Evolutionary conservation across 2,888 invertebrate species (phyloP).

Genomic region (Shargacucullia verbasci): DNA sequence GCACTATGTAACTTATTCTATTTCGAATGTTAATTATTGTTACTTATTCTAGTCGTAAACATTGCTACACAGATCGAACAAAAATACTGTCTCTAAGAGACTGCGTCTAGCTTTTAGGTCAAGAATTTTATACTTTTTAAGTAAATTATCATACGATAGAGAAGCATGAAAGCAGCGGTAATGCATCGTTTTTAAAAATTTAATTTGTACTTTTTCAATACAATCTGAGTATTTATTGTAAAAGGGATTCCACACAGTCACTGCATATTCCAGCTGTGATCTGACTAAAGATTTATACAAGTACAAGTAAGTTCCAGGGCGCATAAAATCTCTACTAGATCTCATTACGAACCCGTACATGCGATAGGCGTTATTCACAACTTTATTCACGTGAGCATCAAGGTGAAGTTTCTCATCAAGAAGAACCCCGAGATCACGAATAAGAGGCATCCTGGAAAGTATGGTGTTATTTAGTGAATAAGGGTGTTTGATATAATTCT

Average conservation of each 20-base stretch:
- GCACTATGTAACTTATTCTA: conserved; percentile 21
- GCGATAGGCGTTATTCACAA: not conserved
- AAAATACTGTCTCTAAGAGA: not conserved
- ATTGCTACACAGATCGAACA: too few species aligned
- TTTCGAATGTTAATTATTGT: not conserved
- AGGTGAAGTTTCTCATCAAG: too few species aligned
- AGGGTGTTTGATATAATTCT: not conserved
- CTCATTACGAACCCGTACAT: conserved; percentile 2
- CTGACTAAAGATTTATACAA: not conserved
- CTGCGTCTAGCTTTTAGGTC: conserved; percentile 8
- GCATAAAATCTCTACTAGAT: not conserved
- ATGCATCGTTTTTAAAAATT: too few species aligned
- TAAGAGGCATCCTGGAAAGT: not conserved
- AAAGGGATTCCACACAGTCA: too few species aligned
- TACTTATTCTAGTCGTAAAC: not conserved
- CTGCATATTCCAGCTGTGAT: not conserved
- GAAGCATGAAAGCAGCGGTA: not conserved
- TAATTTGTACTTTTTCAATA: too few species aligned
- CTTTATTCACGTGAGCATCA: too few species aligned
- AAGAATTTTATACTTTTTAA: not conserved
- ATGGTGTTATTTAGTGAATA: not conserved
- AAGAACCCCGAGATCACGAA: not conserved
- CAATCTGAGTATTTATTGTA: too few species aligned
- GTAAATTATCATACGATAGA: not conserved
- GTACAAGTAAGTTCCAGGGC: not conserved